Percentiles rank a stretch among this genome's conserved stretches.
These are phyloP conservation scores for Diadumene lineata DNA, from an alignment of 92 coral and sea anemone genomes.

Conservation along the genomic window DNA sequence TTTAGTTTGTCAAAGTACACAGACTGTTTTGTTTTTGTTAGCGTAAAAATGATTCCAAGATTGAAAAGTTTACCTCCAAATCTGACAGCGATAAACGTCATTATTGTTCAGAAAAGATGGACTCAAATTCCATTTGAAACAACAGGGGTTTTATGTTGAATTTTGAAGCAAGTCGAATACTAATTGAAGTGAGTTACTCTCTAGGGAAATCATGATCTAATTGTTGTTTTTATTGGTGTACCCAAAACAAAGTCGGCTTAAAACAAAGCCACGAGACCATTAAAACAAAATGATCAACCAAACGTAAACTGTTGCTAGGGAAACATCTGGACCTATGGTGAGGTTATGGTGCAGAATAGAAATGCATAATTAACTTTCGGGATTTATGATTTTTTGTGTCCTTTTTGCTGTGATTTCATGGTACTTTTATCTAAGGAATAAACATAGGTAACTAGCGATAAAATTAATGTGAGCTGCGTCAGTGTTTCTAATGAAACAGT, in stretches of 20 bases:
- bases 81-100: constrained; percentile 81
- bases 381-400: too few relatives aligned
- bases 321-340: background rate
- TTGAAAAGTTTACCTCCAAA: constrained; percentile 62
- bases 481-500: too few relatives aligned
- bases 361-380: too few relatives aligned
- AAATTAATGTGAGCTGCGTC: too few relatives aligned
- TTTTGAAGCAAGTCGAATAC: background rate
- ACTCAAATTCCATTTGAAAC: too few relatives aligned
- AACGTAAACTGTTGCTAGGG: background rate
- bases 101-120: too few relatives aligned
- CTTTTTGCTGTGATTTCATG: too few relatives aligned
- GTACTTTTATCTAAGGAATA: too few relatives aligned
- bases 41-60: background rate
- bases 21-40: too few relatives aligned
- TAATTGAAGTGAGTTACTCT: background rate
- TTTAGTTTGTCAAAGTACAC: background rate
- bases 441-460: too few relatives aligned
- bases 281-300: background rate
- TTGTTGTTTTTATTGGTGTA: constrained; percentile 4
- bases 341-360: too few relatives aligned
- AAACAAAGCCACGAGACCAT: constrained; percentile 7
- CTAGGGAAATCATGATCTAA: constrained; percentile 6
- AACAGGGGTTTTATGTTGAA: background rate
- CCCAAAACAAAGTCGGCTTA: background rate